phyloP scores from a whole-genome alignment of 2,113 vertebrate species.

The Guaruba guarouba region DNA sequence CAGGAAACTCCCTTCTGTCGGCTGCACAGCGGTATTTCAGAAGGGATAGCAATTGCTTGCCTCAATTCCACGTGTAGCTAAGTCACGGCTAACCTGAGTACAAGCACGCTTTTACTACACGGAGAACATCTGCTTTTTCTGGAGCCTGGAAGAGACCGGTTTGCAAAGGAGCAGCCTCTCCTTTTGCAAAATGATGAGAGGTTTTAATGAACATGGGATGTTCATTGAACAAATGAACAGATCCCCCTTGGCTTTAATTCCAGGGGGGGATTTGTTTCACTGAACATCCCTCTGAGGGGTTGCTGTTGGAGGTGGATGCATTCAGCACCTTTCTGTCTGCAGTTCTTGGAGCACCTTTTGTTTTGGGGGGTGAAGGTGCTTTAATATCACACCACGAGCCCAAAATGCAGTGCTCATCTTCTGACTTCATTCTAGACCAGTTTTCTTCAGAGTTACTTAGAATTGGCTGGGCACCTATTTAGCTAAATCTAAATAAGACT shows the following conservation, averaged over 20 bases:
- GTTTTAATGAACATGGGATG: background rate
- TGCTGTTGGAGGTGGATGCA: rapidly evolving
- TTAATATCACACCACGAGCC: rapidly evolving
- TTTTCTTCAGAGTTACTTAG: conserved; percentile 39
- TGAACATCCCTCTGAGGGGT: background rate
- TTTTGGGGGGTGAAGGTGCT: background rate
- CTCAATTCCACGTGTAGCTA: background rate
- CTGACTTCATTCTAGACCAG: background rate
- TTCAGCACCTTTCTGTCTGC: background rate
- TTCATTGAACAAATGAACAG: background rate
- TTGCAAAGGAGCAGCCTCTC: background rate
- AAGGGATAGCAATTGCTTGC: background rate
- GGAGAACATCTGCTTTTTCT: background rate
- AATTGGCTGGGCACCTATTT: conserved; percentile 38
- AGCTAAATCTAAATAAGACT: conserved; percentile 40
- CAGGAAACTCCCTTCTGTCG: background rate
- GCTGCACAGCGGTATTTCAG: background rate
- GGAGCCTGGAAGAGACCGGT: background rate
- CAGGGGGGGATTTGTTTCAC: rapidly evolving
- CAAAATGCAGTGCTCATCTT: background rate
- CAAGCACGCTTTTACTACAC: background rate
- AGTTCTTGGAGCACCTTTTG: background rate
- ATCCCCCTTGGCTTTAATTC: background rate
- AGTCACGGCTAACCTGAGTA: background rate
- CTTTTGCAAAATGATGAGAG: background rate